These are phyloP conservation scores for Callospermophilus lateralis DNA, from an alignment of 2,113 vertebrate genomes.

Conservation along the genomic window DNA sequence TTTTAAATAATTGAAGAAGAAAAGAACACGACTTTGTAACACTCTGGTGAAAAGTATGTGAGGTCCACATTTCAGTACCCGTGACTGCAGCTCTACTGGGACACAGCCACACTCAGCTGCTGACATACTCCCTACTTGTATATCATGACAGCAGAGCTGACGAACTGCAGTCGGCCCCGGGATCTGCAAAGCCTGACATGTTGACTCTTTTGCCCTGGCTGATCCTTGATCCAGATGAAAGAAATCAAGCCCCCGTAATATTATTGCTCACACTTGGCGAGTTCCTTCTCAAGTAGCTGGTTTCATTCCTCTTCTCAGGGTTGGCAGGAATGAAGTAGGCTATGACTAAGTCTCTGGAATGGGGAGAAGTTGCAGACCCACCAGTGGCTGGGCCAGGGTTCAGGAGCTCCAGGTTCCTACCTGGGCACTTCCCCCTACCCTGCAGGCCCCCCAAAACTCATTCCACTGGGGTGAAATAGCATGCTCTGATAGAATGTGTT, in stretches of 20 bases:
- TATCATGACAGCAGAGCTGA: neutral
- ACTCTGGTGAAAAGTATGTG: neutral
- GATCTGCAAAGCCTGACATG: neutral
- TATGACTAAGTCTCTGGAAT: neutral
- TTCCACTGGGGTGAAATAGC: neutral
- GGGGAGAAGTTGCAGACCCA: neutral
- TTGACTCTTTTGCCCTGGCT: neutral
- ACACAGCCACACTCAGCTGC: neutral
- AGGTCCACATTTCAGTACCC: neutral
- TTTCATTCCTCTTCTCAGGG: neutral
- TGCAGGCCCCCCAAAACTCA: neutral
- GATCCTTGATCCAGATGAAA: neutral
- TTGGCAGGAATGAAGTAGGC: neutral
- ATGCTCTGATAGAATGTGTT: neutral
- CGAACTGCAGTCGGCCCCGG: fast-evolving
- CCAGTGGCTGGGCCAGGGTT: neutral
- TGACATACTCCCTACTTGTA: neutral
- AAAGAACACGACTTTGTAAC: neutral
- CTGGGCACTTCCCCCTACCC: no score
- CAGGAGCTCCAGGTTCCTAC: neutral
- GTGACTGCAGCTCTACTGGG: neutral
- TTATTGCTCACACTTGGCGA: neutral
- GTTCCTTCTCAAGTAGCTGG: neutral
- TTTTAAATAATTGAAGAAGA: neutral
- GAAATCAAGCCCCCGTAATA: neutral